phyloP scores from a whole-genome alignment of 2,888 invertebrate species.

The Teinopalpus imperialis region DNA sequence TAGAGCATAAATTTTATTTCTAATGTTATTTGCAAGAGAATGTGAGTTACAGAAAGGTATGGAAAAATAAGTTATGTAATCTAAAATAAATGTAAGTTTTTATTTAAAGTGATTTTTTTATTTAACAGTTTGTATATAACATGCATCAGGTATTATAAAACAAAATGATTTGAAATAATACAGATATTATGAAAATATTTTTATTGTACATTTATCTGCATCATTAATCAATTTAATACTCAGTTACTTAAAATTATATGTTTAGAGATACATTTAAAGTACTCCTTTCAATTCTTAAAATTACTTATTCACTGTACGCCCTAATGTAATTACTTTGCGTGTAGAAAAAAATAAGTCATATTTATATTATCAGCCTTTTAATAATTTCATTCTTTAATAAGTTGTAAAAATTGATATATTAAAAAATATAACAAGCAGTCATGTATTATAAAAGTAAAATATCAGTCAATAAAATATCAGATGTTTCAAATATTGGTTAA shows the following conservation, averaged over 20 bases:
- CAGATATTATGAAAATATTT: not conserved
- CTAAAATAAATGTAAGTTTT: slow-evolving; percentile 47
- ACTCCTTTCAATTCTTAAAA: slow-evolving; percentile 23
- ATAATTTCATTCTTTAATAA: not conserved
- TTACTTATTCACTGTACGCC: slow-evolving; percentile 18
- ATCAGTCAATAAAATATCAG: too few relatives aligned
- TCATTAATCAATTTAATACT: not conserved
- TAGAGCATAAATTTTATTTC: slow-evolving; percentile 78
- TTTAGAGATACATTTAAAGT: slow-evolving; percentile 39
- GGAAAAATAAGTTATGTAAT: slow-evolving; percentile 48
- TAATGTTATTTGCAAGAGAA: slow-evolving; percentile 26
- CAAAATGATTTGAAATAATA: not conserved
- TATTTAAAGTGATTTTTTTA: slow-evolving; percentile 25
- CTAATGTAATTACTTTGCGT: slow-evolving; percentile 26
- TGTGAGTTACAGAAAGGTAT: slow-evolving; percentile 27
- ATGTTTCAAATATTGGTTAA: too few relatives aligned
- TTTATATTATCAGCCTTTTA: slow-evolving; percentile 75
- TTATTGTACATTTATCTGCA: not conserved
- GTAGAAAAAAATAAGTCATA: slow-evolving; percentile 46
- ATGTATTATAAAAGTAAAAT: too few relatives aligned
- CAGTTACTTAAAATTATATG: slow-evolving; percentile 44
- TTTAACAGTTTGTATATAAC: slow-evolving; percentile 21
- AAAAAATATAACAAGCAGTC: too few relatives aligned
- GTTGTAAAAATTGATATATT: too few relatives aligned
- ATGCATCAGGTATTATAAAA: slow-evolving; percentile 3